Percentiles rank a stretch among this genome's conserved stretches.
These are phyloP conservation scores for Oedothorax gibbosus DNA, from an alignment of 1,140 invertebrate genomes.

Conservation along the genomic window DNA sequence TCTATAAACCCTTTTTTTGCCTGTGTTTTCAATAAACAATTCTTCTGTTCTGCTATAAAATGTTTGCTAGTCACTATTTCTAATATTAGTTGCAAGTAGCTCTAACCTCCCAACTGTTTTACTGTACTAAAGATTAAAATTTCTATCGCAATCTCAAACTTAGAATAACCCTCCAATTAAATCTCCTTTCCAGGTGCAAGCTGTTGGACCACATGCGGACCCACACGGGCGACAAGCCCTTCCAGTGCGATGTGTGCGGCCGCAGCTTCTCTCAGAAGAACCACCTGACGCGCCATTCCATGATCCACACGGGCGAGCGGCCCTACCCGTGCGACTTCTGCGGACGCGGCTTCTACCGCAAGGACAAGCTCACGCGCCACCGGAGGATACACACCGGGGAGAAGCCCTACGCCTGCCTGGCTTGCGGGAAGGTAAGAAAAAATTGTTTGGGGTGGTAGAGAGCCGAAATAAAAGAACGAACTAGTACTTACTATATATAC, in stretches of 20 bases:
- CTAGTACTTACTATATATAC: too few species aligned
- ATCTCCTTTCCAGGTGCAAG: conserved; percentile 11
- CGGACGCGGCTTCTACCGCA: conserved; percentile 86
- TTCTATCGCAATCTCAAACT: too few species aligned
- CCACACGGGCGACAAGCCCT: conserved; percentile 66
- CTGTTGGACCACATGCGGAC: conserved; percentile 65
- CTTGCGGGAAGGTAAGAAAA: conserved; percentile 48
- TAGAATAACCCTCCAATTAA: background rate
- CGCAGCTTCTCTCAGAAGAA: conserved; percentile 65
- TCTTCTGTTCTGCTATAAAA: too few species aligned
- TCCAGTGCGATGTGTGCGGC: conserved; percentile 65
- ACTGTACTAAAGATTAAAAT: too few species aligned
- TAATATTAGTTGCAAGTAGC: too few species aligned
- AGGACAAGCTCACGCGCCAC: conserved; percentile 84
- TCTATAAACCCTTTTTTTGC: too few species aligned
- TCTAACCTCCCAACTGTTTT: too few species aligned
- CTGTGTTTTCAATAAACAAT: too few species aligned
- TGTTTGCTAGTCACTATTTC: too few species aligned
- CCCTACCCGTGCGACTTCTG: conserved; percentile 91
- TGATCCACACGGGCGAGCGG: conserved; percentile 88
- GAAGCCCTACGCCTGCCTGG: conserved; percentile 62
- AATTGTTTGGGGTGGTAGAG: too few species aligned
- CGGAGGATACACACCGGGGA: conserved; percentile 89
- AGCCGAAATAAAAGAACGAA: too few species aligned
- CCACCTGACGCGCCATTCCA: conserved; percentile 65